These are phyloP conservation scores for Kuschelorhynchus macadamiae DNA, from an alignment of 2,888 invertebrate genomes.

Conservation along the genomic window DNA sequence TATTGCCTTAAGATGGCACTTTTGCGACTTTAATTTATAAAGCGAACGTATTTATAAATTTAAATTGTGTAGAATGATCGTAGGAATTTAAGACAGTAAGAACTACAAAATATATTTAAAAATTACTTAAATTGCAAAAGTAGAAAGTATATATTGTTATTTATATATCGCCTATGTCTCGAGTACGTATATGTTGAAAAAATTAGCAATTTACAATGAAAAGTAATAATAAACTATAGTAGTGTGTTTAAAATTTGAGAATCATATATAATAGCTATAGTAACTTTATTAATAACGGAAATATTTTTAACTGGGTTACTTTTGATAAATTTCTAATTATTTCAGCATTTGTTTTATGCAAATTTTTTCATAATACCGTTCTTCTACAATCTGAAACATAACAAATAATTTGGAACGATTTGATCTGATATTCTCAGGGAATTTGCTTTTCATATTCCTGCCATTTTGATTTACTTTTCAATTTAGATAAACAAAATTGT, in stretches of 20 bases:
- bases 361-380: neutral
- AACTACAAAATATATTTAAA: conserved; percentile 19
- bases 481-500: conserved; percentile 36
- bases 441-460: conserved; percentile 56
- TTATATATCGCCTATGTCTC: neutral
- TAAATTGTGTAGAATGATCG: conserved; percentile 62
- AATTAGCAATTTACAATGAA: neutral
- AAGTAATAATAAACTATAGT: neutral
- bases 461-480: conserved; percentile 49
- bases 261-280: no score
- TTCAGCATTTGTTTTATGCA: neutral
- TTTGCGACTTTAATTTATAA: conserved; percentile 50
- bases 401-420: conserved; percentile 43
- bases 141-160: conserved; percentile 2
- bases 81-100: conserved; percentile 46
- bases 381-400: no score
- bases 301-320: no score
- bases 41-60: conserved; percentile 54
- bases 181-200: no score
- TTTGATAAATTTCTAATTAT: no score
- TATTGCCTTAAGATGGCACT: conserved; percentile 29
- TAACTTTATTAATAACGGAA: no score
- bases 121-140: conserved; percentile 6
- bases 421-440: conserved; percentile 63
- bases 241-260: neutral